A percentile compares a stretch with the other conserved stretches of the same genome.
phyloP scores from a whole-genome alignment of 1,140 invertebrate species.

The Megalopta genalis region DNA sequence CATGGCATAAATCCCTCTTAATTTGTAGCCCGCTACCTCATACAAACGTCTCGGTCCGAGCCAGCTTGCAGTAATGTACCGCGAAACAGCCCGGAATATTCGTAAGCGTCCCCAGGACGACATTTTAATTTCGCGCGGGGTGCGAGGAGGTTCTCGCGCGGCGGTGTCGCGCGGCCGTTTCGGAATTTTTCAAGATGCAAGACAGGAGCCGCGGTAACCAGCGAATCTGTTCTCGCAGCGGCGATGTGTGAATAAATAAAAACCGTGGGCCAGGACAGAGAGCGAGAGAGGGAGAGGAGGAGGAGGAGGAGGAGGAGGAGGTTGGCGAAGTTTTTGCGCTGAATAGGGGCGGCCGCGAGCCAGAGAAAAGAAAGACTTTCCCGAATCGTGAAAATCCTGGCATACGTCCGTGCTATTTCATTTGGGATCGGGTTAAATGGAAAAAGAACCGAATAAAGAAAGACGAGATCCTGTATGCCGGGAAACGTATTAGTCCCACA shows the following conservation, averaged over 20 bases:
- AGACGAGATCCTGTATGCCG: constrained; percentile 2
- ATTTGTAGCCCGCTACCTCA: too few relatives aligned
- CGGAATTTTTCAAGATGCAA: neutral
- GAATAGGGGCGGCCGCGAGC: constrained; percentile 33
- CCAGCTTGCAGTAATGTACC: too few relatives aligned
- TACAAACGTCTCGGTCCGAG: too few relatives aligned
- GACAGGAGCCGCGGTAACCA: neutral
- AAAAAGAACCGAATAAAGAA: constrained; percentile 32
- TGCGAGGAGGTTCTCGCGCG: too few relatives aligned
- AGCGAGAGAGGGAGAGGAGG: too few relatives aligned
- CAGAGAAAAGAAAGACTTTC: constrained; percentile 31
- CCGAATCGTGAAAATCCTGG: constrained; percentile 53
- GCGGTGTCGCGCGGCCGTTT: neutral
- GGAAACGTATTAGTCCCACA: constrained; percentile 48
- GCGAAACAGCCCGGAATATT: too few relatives aligned
- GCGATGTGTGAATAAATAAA: constrained; percentile 49
- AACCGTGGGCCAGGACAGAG: neutral
- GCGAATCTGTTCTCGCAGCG: neutral
- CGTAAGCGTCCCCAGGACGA: too few relatives aligned
- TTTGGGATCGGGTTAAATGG: constrained; percentile 28
- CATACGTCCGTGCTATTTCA: constrained; percentile 23
- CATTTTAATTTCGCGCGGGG: too few relatives aligned
- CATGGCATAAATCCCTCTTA: too few relatives aligned
- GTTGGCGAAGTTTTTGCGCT: constrained; percentile 17
- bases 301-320: too few relatives aligned